A percentile compares a stretch with the other conserved stretches of the same genome.
Evolutionary conservation across 2,888 invertebrate genomes (phyloP).

Genomic region (Metellina segmentata): DNA sequence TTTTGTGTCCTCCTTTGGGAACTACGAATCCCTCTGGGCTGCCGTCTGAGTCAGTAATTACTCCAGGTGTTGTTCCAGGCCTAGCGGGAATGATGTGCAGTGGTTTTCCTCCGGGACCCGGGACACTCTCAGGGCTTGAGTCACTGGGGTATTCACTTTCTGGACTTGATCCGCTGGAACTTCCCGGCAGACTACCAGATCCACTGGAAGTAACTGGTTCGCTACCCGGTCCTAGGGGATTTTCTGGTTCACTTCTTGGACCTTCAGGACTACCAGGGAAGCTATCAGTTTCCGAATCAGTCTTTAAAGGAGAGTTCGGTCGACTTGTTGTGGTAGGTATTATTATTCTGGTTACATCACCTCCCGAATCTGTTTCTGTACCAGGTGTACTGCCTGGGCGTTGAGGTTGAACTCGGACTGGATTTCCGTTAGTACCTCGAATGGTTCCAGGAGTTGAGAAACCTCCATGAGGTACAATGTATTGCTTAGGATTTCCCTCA

Average conservation of each 20-base stretch:
- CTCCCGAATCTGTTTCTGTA: conserved; percentile 23
- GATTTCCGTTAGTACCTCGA: conserved; percentile 13
- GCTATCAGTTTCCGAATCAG: background rate
- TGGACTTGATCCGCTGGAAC: background rate
- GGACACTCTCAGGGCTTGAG: background rate
- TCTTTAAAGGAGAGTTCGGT: background rate
- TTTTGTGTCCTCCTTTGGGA: background rate
- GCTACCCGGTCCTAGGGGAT: background rate
- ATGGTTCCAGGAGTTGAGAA: conserved; percentile 19
- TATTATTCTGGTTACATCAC: background rate
- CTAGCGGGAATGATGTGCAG: conserved; percentile 13
- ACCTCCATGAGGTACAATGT: conserved; percentile 5
- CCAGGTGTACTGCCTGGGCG: background rate
- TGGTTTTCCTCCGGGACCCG: conserved; percentile 1
- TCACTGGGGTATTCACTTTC: background rate
- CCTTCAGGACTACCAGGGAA: background rate
- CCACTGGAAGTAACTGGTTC: background rate
- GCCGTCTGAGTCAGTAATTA: conserved; percentile 17
- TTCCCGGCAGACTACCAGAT: too few relatives aligned
- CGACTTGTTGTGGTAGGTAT: background rate
- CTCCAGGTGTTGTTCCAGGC: conserved; percentile 29
- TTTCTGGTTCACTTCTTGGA: background rate
- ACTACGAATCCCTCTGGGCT: background rate
- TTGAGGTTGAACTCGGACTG: background rate
- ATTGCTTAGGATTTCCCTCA: background rate